Conservation (phyloP, 2,888 invertebrate species). For the Limenitis camilla region DNA sequence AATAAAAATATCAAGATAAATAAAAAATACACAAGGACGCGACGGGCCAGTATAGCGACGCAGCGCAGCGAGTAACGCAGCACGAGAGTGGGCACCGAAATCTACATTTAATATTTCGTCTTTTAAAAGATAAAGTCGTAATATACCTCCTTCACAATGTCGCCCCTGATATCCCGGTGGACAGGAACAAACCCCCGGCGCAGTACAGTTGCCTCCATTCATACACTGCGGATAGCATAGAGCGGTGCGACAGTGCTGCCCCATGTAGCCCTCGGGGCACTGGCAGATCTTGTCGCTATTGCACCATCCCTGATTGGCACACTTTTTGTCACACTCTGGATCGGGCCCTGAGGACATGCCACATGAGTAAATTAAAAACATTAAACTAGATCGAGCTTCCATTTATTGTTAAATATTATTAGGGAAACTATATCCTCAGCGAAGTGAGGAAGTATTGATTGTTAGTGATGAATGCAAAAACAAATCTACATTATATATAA, state of each 20-base stretch:
- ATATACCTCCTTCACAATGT: constrained; percentile 90
- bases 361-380: too few relatives aligned
- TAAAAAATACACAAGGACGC: too few relatives aligned
- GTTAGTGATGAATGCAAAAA: not conserved
- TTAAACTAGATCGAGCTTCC: too few relatives aligned
- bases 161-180: constrained; percentile 92
- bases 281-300: constrained; percentile 89
- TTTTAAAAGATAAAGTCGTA: not conserved
- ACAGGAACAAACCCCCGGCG: constrained; percentile 91
- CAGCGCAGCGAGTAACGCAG: too few relatives aligned
- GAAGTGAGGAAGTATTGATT: not conserved
- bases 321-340: constrained; percentile 91
- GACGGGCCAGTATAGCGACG: too few relatives aligned
- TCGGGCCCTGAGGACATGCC: constrained; percentile 91
- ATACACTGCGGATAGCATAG: constrained; percentile 94
- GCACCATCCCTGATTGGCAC: constrained; percentile 89
- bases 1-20: too few relatives aligned
- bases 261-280: constrained; percentile 93
- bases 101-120: too few relatives aligned
- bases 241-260: constrained; percentile 90
- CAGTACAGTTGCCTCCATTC: constrained; percentile 94
- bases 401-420: not conserved
- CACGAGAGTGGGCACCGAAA: too few relatives aligned
- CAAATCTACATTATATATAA: not conserved
- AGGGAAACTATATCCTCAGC: too few relatives aligned